Conservation (phyloP, 2,113 vertebrate species). For the Malaclemys terrapin region DNA sequence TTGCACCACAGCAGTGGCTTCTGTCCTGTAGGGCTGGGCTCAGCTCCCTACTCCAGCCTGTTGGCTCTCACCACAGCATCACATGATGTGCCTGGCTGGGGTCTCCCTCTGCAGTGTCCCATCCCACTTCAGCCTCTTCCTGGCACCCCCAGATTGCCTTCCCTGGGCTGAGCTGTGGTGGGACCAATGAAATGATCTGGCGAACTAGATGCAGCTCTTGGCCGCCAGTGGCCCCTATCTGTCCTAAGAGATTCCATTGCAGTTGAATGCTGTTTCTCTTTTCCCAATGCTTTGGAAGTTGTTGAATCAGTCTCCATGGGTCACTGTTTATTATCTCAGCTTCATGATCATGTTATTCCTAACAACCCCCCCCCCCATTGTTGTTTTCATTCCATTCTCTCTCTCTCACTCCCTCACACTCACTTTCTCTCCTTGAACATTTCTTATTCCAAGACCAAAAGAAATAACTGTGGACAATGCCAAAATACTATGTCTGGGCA, state of each 20-base stretch:
- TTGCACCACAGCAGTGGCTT: not conserved
- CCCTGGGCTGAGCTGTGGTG: not conserved
- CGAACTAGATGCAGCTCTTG: not conserved
- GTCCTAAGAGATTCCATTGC: not conserved
- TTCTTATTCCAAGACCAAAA: not conserved
- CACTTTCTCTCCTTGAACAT: not conserved
- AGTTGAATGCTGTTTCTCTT: constrained; percentile 27
- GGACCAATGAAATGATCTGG: not conserved
- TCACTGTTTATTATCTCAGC: constrained; percentile 65
- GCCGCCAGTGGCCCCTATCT: not conserved
- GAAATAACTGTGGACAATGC: not conserved
- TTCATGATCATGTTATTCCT: constrained; percentile 51
- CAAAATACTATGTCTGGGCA: not conserved
- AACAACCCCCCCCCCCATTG: not conserved
- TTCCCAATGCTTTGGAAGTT: constrained; percentile 35
- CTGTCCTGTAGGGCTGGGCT: not conserved
- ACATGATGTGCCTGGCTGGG: not conserved
- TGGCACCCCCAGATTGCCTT: not conserved
- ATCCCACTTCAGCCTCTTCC: not conserved
- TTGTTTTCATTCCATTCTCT: constrained; percentile 58
- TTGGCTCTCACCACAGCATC: not conserved
- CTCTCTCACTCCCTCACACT: not conserved
- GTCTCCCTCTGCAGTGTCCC: not conserved
- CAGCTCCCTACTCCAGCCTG: not conserved
- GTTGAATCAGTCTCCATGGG: constrained; percentile 21